Evolutionary conservation across 2,888 invertebrate genomes (phyloP), one percentile per base, ranked within the genome.

Genomic region (Ptilodon capucinus): DNA sequence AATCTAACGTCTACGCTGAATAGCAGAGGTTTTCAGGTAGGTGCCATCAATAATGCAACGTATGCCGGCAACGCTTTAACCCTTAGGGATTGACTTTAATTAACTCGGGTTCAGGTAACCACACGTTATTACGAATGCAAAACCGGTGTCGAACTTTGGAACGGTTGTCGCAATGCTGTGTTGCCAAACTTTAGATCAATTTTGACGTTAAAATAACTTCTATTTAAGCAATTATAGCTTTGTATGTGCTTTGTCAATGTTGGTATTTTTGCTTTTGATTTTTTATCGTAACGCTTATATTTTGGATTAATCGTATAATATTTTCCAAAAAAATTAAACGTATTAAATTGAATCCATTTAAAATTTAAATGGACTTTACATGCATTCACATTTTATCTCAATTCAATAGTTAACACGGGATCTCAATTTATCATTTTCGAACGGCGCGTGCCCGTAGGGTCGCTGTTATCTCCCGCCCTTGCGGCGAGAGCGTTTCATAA

Each of bases 81-180:
- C 39, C 21, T 39, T 9, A 21, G 21, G 39, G 21, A 21, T 39
- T 1, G 18, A 18, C 21, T 5, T 6, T 21, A 39, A 39, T 39
- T 39, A 39, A 19, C 21, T 21, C 21, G 39, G 39, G 21, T 8
- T 21, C 19, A 13, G 9, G 19, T 21, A 13, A 21, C 21, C 21
- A 21, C 21, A 13, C 21, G 39, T 35, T 39, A 39, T 39, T 39
- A 39, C 39, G 39, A 39, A 39, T 39, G 39, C 39, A 19, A 39
- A 21, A 21, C 39, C 6, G 21, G 39, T 13, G 21, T n/a, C 21
- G 14, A 39, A 39, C 21, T 21, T 39, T 19, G 39, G 5, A n/a
- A 21, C 39, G 21, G 18, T 36, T 11, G 17, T 8, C 11, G 18
- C 36, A 14, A 19, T 36, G 18, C 8, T 14, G 18, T 16, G 35